These are phyloP conservation scores for Thunnus albacares DNA, from an alignment of 2,797 vertebrate species.

Conservation along the genomic window DNA sequence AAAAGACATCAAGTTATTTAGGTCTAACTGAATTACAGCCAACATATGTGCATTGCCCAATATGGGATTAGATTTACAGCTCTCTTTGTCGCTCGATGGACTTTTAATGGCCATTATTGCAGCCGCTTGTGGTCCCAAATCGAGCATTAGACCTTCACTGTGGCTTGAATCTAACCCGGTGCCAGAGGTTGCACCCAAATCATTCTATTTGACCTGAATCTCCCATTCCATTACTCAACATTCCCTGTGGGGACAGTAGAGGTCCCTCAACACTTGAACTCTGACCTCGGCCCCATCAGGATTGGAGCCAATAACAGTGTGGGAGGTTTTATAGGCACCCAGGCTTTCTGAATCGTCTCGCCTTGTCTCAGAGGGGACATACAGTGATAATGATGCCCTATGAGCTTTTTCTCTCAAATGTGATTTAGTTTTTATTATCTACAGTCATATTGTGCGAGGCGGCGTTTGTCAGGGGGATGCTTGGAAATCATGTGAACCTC, in stretches of 20 bases:
- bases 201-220: slow-evolving; percentile 81
- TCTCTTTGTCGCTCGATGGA: slow-evolving; percentile 68
- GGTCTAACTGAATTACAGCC: slow-evolving; percentile 70
- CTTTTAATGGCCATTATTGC: slow-evolving; percentile 77
- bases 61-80: slow-evolving; percentile 75
- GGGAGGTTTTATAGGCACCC: slow-evolving; percentile 83
- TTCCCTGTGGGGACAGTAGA: slow-evolving; percentile 83
- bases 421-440: slow-evolving; percentile 68
- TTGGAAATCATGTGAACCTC: background rate
- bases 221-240: slow-evolving; percentile 88
- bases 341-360: slow-evolving; percentile 69
- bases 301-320: slow-evolving; percentile 81
- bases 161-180: slow-evolving; percentile 59
- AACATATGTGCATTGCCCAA: slow-evolving; percentile 64
- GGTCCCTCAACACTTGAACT: slow-evolving; percentile 90
- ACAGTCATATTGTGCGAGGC: slow-evolving; percentile 30
- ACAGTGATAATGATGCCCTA: slow-evolving; percentile 55
- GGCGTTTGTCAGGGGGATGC: background rate
- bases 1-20: slow-evolving; percentile 59
- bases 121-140: slow-evolving; percentile 64
- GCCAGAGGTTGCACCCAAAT: slow-evolving; percentile 80
- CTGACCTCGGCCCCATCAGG: slow-evolving; percentile 85
- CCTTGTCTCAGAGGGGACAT: slow-evolving; percentile 61
- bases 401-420: slow-evolving; percentile 64
- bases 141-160: slow-evolving; percentile 67